These are phyloP conservation scores for Scomberomorus guttatus DNA, from an alignment of 2,797 vertebrate genomes.

Conservation along the genomic window DNA sequence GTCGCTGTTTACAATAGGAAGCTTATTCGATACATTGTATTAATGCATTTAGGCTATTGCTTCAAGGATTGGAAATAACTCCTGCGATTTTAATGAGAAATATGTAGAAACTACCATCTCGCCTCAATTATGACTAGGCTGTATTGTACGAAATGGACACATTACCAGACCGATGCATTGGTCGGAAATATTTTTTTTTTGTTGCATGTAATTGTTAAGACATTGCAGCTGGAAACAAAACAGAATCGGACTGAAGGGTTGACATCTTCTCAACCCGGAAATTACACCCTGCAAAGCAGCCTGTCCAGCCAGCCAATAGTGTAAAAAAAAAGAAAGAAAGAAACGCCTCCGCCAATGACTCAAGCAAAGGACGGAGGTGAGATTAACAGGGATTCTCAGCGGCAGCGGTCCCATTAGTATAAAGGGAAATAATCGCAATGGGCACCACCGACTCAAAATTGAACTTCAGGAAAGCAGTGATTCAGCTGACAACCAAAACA, in stretches of 20 bases:
- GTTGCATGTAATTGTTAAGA: not conserved
- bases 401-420: slow-evolving; percentile 60
- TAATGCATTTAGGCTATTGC: not conserved
- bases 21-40: not conserved
- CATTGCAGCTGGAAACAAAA: slow-evolving; percentile 1
- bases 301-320: slow-evolving; percentile 66
- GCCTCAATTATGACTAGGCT: accelerated
- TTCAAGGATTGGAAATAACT: not conserved
- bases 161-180: not conserved
- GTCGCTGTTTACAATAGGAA: slow-evolving; percentile 40
- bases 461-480: slow-evolving; percentile 97
- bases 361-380: slow-evolving; percentile 75
- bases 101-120: not conserved
- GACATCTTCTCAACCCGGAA: slow-evolving; percentile 77
- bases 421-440: slow-evolving; percentile 84
- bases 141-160: not conserved
- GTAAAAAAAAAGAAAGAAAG: slow-evolving; percentile 24
- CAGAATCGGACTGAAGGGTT: not conserved
- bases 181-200: not conserved
- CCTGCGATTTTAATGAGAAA: not conserved
- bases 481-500: slow-evolving; percentile 98
- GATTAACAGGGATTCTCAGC: slow-evolving; percentile 78
- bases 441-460: slow-evolving; percentile 96
- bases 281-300: slow-evolving; percentile 58
- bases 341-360: slow-evolving; percentile 80